Percentiles rank a stretch among this genome's conserved stretches.
phyloP scores from a whole-genome alignment of 2,888 invertebrate genomes.

The Polydrusus cervinus region DNA sequence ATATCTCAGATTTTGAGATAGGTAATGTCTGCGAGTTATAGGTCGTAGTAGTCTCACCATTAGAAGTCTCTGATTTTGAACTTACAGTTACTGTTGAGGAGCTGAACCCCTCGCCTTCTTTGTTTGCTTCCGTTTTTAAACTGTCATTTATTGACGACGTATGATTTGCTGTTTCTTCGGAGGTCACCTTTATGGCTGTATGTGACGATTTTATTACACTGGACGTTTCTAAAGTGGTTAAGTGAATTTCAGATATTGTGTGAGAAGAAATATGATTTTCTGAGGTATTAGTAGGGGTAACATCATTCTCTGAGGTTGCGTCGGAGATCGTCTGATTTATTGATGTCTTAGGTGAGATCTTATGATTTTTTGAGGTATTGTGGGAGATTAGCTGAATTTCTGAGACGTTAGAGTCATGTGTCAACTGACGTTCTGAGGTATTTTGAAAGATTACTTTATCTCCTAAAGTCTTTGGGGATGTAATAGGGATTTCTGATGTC shows the following conservation, averaged over 20 bases:
- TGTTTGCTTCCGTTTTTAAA: too few species aligned
- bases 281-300: not conserved
- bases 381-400: not conserved
- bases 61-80: too few species aligned
- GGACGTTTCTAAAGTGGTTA: not conserved
- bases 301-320: not conserved
- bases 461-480: not conserved
- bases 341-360: not conserved
- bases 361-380: not conserved
- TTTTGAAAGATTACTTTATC: not conserved
- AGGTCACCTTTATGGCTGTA: not conserved
- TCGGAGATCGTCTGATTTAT: not conserved
- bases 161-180: not conserved
- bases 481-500: not conserved
- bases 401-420: not conserved
- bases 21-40: not conserved
- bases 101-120: too few species aligned
- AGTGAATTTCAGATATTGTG: not conserved
- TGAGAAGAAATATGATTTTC: not conserved
- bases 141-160: too few species aligned
- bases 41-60: too few species aligned
- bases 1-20: not conserved
- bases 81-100: too few species aligned
- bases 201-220: not conserved
- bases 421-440: not conserved